Conservation (phyloP, 2,797 vertebrate genomes). For the Enoplosus armatus region DNA sequence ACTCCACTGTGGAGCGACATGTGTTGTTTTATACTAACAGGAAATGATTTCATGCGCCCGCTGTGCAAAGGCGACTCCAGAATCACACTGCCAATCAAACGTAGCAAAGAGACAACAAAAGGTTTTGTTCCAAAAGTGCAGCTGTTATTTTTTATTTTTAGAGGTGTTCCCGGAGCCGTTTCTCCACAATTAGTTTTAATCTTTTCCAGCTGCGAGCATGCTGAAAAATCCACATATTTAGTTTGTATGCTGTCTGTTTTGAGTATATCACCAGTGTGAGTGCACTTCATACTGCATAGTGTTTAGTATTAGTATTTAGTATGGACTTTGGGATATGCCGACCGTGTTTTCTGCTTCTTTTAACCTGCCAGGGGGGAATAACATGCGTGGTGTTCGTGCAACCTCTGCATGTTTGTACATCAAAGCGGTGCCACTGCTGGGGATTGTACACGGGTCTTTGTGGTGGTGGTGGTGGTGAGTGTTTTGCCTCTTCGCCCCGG, state of each 20-base stretch:
- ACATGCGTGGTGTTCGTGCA: not conserved
- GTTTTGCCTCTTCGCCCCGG: conserved; percentile 4
- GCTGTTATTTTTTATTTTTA: conserved; percentile 3
- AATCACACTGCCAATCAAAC: conserved; percentile 3
- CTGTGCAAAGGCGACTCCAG: not conserved
- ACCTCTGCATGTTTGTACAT: conserved; percentile 15
- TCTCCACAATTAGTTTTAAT: conserved; percentile 7
- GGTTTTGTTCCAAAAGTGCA: not conserved
- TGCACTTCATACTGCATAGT: not conserved
- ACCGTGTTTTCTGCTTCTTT: not conserved
- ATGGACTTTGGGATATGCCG: not conserved
- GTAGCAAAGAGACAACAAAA: not conserved
- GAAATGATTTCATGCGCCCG: not conserved
- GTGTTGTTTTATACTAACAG: not conserved
- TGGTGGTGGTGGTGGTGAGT: not conserved
- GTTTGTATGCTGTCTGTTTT: not conserved
- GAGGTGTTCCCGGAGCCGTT: not conserved
- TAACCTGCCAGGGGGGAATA: not conserved
- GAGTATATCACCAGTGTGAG: not conserved
- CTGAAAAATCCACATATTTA: not conserved
- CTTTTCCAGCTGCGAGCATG: not conserved
- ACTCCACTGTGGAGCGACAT: too few species aligned
- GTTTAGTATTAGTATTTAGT: not conserved
- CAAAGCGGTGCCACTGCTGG: not conserved
- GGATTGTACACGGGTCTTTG: not conserved